Evolutionary conservation across 2,113 vertebrate species (phyloP).

Genomic region (Ifrita kowaldi): DNA sequence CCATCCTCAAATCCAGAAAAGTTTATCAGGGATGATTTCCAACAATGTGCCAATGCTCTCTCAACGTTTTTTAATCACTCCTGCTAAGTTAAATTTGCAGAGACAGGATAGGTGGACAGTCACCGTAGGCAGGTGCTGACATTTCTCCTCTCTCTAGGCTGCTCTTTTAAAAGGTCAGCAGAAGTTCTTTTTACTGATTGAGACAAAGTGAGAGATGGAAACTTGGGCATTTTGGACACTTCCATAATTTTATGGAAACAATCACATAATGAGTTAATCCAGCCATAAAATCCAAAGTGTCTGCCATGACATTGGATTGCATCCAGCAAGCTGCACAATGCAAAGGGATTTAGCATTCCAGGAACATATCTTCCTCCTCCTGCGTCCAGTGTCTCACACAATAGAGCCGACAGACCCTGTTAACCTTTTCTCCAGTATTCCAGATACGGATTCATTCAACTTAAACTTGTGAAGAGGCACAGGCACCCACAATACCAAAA

Average conservation of each 20-base stretch:
- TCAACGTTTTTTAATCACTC: not conserved
- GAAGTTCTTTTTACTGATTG: not conserved
- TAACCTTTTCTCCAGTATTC: not conserved
- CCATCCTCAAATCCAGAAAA: not conserved
- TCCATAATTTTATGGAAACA: not conserved
- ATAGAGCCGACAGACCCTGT: rapidly evolving
- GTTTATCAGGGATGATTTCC: not conserved
- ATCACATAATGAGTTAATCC: not conserved
- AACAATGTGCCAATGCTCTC: not conserved
- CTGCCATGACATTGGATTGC: not conserved
- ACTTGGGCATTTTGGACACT: not conserved
- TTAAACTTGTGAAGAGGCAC: not conserved
- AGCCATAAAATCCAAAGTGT: not conserved
- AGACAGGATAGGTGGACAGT: not conserved
- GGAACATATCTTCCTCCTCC: not conserved
- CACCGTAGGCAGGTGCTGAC: not conserved
- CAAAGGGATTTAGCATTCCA: not conserved
- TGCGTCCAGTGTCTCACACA: rapidly evolving
- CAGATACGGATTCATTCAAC: not conserved
- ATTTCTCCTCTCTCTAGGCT: not conserved
- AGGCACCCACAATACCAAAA: not conserved
- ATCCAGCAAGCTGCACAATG: not conserved
- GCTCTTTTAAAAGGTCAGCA: not conserved
- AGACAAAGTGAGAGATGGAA: not conserved
- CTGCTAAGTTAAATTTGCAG: not conserved